Evolutionary conservation across 2,113 vertebrate species (phyloP), one percentile per base, ranked within the genome.

Genomic region (Pseudorasbora parva): DNA sequence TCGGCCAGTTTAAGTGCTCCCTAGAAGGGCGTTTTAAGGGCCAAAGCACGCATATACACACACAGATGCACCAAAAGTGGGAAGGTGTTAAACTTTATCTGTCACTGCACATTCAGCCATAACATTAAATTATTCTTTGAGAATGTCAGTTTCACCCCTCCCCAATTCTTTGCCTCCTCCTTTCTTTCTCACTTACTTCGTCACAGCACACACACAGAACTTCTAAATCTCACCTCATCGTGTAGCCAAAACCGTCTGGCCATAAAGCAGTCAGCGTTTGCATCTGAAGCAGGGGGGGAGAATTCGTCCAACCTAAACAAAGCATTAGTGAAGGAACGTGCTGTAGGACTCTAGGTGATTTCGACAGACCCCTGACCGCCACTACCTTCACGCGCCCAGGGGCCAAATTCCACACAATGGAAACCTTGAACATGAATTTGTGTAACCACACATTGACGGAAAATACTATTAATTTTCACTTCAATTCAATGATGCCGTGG

Each of bases 111-210:
- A 88, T 91, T 92, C 91, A 91, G 90, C 90, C 91, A 92, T 87
- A 94, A 91, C 92, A 92, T 89, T 88, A 93, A 91, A 90, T 93
- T 92, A 88, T 91, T 89, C 89, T 90, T 89, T 85, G 84, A 87
- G 89, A 92, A 92, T 93, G 90, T 92, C 88, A 87, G 85, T 85
- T 88, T 90, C 84, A 60, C 84, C 87, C 80, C 82, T 66, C 56
- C 59, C 54, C 9, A 10, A 11, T 41, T 41, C 59, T 51, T 60
- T 79, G 56, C 54, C 54, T 83, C 25, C 45, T 69, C 57, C 57
- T 82, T 43, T 81, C 82, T 49, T 15, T 25, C 73, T 21, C 47
- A 56, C 64, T 37, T n/a, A 66, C 81, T 81, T 43, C 9, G 56
- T 30, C 69, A n/a, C 66, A 41, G 62, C 21, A 60, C 47, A 78